Evolutionary conservation across 2,888 invertebrate genomes (phyloP), one percentile per base, ranked within the genome.

Genomic region (Caenorhabditis virilis): DNA sequence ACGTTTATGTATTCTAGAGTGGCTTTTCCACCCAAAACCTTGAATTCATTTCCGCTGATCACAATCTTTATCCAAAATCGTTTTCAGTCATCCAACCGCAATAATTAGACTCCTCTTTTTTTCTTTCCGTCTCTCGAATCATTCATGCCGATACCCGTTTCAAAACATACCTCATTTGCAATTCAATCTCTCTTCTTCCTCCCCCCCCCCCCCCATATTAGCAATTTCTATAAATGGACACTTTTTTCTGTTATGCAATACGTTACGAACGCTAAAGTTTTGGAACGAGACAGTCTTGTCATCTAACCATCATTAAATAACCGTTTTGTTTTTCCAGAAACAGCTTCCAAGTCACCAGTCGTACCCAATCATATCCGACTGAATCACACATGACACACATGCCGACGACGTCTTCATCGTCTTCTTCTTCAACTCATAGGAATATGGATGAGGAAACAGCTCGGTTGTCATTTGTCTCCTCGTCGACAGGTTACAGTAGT

Each of bases 401-500:
- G 42, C 20, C 42, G 25, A 25, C 42, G 9, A n/a, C n/a, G n/a
- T n/a, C n/a, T n/a, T n/a, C n/a, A n/a, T n/a, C n/a, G n/a, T n/a
- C n/a, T n/a, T n/a, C n/a, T n/a, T n/a, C n/a, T n/a, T n/a, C n/a
- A n/a, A n/a, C 30, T 13, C 6, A 30, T 13, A 39, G 0, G 16
- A 22, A 36, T 27, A 27, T 51, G 36, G 35, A 55, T 43, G 39
- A 75, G 75, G 71, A 72, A 23, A 63, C 64, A 1, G 66, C 69
- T 36, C 74, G 77, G 16, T 53, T 74, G 4, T 76, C 76, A 20
- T 73, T 76, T 33, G 70, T 71, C 25, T 77, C 77, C 18, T 72
- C 74, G 11, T 76, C 77, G 0, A 77, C 77, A n/a, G 77, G 77
- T 15, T 77, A 77, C 52, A 69, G 69, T 38, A 76, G 76, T 36